Evolutionary conservation across 2,797 vertebrate genomes (phyloP).

Genomic region (Catamblyrhynchus diadema): DNA sequence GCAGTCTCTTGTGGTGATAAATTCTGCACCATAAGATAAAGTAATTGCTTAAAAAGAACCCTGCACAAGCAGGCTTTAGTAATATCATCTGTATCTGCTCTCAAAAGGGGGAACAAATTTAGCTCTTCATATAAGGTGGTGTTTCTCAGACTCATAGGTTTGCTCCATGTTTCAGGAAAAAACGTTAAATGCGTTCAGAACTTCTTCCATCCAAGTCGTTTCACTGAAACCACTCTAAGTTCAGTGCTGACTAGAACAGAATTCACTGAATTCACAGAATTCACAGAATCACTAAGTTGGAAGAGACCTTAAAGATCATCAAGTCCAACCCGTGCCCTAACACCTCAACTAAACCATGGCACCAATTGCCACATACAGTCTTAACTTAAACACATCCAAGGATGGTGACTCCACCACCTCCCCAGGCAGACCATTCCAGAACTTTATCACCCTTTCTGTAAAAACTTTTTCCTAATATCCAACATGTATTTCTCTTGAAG

Average conservation of each 20-base stretch:
- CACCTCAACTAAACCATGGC: neutral
- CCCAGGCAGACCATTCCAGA: neutral
- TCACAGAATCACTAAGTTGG: neutral
- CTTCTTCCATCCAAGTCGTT: neutral
- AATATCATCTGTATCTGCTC: neutral
- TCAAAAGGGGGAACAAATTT: neutral
- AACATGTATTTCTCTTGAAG: neutral
- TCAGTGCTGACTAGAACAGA: neutral
- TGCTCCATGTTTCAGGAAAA: neutral
- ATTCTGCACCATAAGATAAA: neutral
- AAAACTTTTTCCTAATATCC: neutral
- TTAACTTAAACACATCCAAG: neutral
- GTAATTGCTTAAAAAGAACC: neutral
- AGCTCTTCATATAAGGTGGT: neutral
- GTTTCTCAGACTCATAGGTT: neutral
- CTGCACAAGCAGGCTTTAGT: neutral
- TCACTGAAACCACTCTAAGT: neutral
- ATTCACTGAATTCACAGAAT: neutral
- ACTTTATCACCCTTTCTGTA: neutral
- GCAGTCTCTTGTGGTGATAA: neutral
- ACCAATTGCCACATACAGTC: neutral
- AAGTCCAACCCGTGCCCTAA: neutral
- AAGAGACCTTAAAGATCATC: neutral
- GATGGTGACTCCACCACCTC: neutral
- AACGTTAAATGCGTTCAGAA: neutral